Evolutionary conservation across 2,888 invertebrate species (phyloP).

Genomic region (Sacculina carcini): DNA sequence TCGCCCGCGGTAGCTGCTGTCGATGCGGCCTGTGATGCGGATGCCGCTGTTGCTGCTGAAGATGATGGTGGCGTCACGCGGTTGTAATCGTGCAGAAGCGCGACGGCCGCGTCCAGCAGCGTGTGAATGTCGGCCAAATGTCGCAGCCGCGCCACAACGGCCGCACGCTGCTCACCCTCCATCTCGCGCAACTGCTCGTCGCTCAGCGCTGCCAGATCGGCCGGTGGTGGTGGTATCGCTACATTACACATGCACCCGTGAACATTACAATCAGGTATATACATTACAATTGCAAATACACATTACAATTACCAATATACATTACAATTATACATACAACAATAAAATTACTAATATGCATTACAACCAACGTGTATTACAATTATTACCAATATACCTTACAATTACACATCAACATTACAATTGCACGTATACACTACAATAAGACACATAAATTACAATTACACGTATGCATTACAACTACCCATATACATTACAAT

Average conservation of each 20-base stretch:
- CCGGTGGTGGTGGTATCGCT: slow-evolving; percentile 17
- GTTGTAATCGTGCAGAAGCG: slow-evolving; percentile 26
- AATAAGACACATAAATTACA: too few relatives aligned
- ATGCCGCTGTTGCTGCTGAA: too few relatives aligned
- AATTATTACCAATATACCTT: too few relatives aligned
- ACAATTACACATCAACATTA: too few relatives aligned
- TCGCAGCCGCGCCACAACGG: slow-evolving; percentile 71
- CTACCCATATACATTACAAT: background rate
- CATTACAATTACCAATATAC: background rate
- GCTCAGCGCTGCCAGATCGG: slow-evolving; percentile 31
- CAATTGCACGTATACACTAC: too few relatives aligned
- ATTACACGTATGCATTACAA: background rate
- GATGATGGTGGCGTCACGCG: background rate
- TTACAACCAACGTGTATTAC: too few relatives aligned
- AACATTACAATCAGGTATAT: too few relatives aligned
- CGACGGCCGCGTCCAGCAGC: slow-evolving; percentile 70
- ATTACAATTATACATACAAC: too few relatives aligned
- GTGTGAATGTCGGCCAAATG: slow-evolving; percentile 57
- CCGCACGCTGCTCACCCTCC: slow-evolving; percentile 65
- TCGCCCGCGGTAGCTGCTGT: too few relatives aligned
- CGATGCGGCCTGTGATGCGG: too few relatives aligned
- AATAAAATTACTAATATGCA: too few relatives aligned
- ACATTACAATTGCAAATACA: background rate
- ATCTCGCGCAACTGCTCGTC: slow-evolving; percentile 58
- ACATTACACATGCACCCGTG: too few relatives aligned